Evolutionary conservation across 2,888 invertebrate species (phyloP).

Genomic region (Pyralis farinalis): DNA sequence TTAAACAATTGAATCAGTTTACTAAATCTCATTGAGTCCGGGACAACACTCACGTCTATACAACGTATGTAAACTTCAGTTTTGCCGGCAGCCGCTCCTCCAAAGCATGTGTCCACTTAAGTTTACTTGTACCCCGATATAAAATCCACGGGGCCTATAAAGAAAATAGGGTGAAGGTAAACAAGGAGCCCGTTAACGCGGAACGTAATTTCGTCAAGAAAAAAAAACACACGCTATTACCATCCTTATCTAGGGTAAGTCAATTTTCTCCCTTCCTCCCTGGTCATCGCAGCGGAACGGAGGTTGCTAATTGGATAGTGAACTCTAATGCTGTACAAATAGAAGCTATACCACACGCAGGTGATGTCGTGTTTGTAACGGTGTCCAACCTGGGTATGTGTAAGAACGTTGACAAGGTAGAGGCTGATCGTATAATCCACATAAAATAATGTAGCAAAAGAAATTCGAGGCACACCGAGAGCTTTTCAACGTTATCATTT

Average conservation of each 20-base stretch:
- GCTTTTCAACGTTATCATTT: too few species aligned
- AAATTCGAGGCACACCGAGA: slow-evolving; percentile 44
- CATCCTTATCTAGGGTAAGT: slow-evolving; percentile 76
- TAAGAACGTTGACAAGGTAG: slow-evolving; percentile 77
- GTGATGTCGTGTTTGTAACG: slow-evolving; percentile 37
- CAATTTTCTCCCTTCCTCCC: slow-evolving; percentile 67
- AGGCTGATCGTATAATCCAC: slow-evolving; percentile 76
- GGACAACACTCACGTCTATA: too few species aligned
- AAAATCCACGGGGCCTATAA: slow-evolving; percentile 1
- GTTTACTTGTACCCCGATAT: slow-evolving; percentile 6
- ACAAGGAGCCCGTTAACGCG: slow-evolving; percentile 64
- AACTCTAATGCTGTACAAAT: slow-evolving; percentile 19
- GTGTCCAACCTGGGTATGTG: slow-evolving; percentile 71
- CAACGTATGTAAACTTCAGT: too few species aligned
- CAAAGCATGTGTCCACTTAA: background rate
- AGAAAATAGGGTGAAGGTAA: slow-evolving; percentile 66
- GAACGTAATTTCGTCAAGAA: slow-evolving; percentile 56
- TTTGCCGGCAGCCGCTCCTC: too few species aligned
- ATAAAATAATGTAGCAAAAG: slow-evolving; percentile 74
- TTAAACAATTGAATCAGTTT: too few species aligned
- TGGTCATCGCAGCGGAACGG: slow-evolving; percentile 23
- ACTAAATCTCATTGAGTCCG: too few species aligned
- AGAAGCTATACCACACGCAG: slow-evolving; percentile 18
- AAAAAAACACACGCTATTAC: slow-evolving; percentile 67
- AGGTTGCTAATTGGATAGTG: slow-evolving; percentile 7